Evolutionary conservation across 2,797 vertebrate species (phyloP), one percentile per base, ranked within the genome.

Genomic region (Lagodon rhomboides): DNA sequence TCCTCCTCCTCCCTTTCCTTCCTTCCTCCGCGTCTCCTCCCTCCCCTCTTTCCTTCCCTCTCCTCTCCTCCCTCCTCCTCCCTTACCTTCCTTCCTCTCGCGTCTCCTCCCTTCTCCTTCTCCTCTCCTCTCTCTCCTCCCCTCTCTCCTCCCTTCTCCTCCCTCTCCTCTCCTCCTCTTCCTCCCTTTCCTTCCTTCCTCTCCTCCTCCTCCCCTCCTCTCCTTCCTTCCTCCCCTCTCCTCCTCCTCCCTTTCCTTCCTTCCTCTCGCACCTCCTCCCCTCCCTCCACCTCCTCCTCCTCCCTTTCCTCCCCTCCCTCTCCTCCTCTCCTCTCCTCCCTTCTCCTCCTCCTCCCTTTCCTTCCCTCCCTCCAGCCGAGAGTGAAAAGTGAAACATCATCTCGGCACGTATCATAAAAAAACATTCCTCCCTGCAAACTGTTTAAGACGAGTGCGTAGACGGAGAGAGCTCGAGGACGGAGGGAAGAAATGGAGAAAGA

Each of bases 331-430:
- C 27, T 27, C 27, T 2, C 38, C 51, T 18, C 51, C 11, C 51
- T 3, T 9, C 16, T 22, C 17, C 13, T 46, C 66, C 27, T 53
- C 25, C 20, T 47, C 9, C 25, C 10, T 34, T 3, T 17, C 7
- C 43, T 47, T 3, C 5, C 16, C 20, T n/a, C 34, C 4, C 56
- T 51, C 25, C 55, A 17, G 3, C 49, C 47, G 49, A 68, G 58
- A 68, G 58, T 49, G 53, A 77, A 59, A 83, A 87, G 77, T 78
- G 34, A 80, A 82, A 53, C 30, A 59, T 94, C 72, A 90, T 93
- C 94, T 96, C 96, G 96, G 97, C 96, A 95, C 95, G 92, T 94
- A 95, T 96, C 95, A 96, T 5, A 34, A 95, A 95, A 71, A 95
- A 96, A 93, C 30, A 51, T 96, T 97, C 27, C 75, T 95, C 93